Evolutionary conservation across 2,888 invertebrate genomes (phyloP).

Genomic region (Axea sp.): DNA sequence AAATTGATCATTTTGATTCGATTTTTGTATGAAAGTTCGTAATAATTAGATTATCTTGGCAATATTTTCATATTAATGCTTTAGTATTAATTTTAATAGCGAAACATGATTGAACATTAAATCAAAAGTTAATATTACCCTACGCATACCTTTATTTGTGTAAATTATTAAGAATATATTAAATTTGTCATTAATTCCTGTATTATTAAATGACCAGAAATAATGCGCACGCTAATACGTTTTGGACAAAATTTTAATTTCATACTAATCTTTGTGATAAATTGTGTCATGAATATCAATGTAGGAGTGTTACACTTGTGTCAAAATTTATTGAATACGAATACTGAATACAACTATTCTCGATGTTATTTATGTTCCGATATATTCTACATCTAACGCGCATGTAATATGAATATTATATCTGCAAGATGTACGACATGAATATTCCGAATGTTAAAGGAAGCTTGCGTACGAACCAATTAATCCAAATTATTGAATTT

Average conservation of each 20-base stretch:
- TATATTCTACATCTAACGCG: slow-evolving; percentile 1
- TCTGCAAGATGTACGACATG: slow-evolving; percentile 34
- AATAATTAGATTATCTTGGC: no score
- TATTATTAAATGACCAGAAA: slow-evolving; percentile 8
- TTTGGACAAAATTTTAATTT: slow-evolving; percentile 20
- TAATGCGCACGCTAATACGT: slow-evolving; percentile 15
- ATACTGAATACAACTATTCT: slow-evolving; percentile 29
- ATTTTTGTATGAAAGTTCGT: no score
- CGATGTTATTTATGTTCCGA: slow-evolving; percentile 24
- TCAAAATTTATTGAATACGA: slow-evolving; percentile 49
- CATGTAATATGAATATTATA: slow-evolving; percentile 40
- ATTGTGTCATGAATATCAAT: slow-evolving; percentile 40
- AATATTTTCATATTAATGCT: no score
- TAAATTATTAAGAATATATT: no score
- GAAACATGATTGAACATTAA: no score
- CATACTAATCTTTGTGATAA: slow-evolving; percentile 19
- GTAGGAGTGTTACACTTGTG: slow-evolving; percentile 28
- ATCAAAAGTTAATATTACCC: no score
- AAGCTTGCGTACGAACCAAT: slow-evolving; percentile 1
- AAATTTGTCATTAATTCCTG: slow-evolving; percentile 8
- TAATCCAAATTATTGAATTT: slow-evolving; percentile 25
- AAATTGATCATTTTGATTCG: no score
- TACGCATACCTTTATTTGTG: no score
- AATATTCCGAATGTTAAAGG: slow-evolving; percentile 35
- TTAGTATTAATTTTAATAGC: no score